phyloP scores from a whole-genome alignment of 2,113 vertebrate species.

The Brienomyrus longianalis region DNA sequence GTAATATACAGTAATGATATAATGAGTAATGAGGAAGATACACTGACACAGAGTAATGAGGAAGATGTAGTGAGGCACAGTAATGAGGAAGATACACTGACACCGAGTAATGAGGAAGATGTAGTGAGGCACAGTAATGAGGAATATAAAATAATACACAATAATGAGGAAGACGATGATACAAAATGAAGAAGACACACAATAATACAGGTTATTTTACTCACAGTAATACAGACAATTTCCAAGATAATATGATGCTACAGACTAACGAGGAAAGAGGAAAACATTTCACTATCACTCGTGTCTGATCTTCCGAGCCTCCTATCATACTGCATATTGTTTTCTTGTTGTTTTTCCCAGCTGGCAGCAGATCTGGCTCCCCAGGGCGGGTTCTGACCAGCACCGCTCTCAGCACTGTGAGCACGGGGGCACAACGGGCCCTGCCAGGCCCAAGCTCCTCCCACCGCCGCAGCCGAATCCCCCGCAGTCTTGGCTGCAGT shows the following conservation, averaged over 20 bases:
- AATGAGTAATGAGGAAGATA: neutral
- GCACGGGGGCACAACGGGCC: constrained; percentile 59
- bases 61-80: neutral
- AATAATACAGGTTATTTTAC: neutral
- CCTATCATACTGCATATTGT: neutral
- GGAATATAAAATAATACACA: neutral
- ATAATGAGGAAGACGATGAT: neutral
- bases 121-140: neutral
- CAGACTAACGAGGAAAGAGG: neutral
- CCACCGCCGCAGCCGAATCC: constrained; percentile 75
- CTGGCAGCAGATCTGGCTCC: constrained; percentile 89
- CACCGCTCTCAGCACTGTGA: constrained; percentile 69
- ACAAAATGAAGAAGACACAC: neutral
- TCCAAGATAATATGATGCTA: neutral
- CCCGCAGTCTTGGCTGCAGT: constrained; percentile 90
- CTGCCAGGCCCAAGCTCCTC: constrained; percentile 55
- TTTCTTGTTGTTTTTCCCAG: constrained; percentile 50
- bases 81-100: neutral
- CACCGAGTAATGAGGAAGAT: neutral
- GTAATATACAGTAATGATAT: neutral
- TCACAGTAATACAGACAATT: neutral
- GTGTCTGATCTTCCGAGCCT: neutral
- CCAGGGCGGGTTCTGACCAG: constrained; percentile 80
- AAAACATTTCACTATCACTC: neutral
- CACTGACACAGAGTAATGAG: neutral